Evolutionary conservation across 2,888 invertebrate species (phyloP).

Genomic region (Tetragonisca angustula): DNA sequence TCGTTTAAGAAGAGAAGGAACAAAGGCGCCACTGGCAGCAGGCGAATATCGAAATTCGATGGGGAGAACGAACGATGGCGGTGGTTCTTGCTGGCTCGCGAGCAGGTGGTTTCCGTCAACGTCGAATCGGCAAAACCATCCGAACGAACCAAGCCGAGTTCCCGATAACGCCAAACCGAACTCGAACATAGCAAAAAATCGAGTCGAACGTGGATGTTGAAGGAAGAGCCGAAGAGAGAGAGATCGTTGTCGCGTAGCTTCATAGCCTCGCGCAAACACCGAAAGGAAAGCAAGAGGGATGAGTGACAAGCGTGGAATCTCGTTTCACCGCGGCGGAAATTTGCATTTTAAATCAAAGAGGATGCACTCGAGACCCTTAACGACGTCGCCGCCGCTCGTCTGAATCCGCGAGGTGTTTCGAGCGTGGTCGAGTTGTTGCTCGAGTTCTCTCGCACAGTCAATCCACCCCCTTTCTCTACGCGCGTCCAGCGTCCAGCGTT

Average conservation of each 20-base stretch:
- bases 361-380: conserved; percentile 39
- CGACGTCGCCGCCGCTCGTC: conserved; percentile 26
- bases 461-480: background rate
- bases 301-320: background rate
- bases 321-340: conserved; percentile 30
- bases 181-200: background rate
- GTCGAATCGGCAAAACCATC: background rate
- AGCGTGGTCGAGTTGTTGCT: background rate
- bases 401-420: conserved; percentile 30
- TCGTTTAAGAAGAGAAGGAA: background rate
- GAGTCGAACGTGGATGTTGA: background rate
- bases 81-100: background rate
- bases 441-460: background rate
- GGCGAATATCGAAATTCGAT: conserved; percentile 16
- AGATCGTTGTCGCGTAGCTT: background rate
- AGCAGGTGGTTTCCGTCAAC: conserved; percentile 3
- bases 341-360: conserved; percentile 63
- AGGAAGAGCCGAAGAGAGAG: too few relatives aligned
- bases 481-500: background rate
- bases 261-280: background rate
- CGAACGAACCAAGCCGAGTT: background rate
- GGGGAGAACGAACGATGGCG: background rate
- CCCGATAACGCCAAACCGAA: background rate
- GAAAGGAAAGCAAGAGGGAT: background rate
- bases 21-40: background rate